Conservation (phyloP, 2,797 vertebrate genomes). For the Coregonus sp. region DNA sequence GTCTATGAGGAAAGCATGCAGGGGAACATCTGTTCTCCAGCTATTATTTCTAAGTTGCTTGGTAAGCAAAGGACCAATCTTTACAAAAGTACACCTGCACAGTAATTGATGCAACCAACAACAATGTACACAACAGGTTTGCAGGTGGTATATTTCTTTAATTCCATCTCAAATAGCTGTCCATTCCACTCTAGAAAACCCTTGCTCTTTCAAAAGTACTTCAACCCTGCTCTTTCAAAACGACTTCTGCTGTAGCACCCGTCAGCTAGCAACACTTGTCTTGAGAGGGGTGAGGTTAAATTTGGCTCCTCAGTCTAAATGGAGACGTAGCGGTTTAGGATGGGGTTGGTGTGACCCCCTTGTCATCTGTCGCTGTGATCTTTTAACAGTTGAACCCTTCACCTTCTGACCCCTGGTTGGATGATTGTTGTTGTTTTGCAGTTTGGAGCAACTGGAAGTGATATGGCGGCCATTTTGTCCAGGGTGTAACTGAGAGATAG, state of each 20-base stretch:
- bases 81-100: not conserved
- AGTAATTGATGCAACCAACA: not conserved
- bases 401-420: not conserved
- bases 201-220: not conserved
- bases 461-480: not conserved
- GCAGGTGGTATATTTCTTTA: too few species aligned
- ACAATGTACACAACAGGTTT: too few species aligned
- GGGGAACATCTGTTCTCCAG: not conserved
- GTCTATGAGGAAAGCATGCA: not conserved
- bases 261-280: constrained; percentile 7
- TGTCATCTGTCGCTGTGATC: constrained; percentile 26
- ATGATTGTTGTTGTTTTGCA: constrained; percentile 23
- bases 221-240: not conserved
- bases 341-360: not conserved
- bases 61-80: not conserved
- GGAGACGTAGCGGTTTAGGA: constrained; percentile 18
- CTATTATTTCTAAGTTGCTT: not conserved
- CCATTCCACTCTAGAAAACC: not conserved
- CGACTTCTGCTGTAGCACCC: not conserved
- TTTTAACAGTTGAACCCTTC: constrained; percentile 28
- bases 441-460: constrained; percentile 9
- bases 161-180: too few species aligned
- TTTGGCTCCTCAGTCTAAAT: constrained; percentile 41
- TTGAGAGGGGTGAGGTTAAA: constrained; percentile 30
- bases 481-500: too few species aligned